Conservation (phyloP, 2,888 invertebrate species). For the Dendrolimus pini region DNA sequence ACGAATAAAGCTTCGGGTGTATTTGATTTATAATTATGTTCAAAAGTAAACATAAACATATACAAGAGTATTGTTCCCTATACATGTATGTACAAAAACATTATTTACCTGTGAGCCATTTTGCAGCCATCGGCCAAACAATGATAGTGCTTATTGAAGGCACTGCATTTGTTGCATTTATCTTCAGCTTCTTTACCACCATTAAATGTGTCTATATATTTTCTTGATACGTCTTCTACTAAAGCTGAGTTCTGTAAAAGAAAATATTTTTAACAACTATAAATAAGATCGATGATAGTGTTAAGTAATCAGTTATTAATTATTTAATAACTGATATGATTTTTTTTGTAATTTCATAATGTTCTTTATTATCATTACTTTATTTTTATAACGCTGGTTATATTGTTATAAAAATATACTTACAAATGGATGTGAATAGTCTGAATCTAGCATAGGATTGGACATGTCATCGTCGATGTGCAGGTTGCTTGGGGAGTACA, state of each 20-base stretch:
- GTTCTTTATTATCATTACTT: too few species aligned
- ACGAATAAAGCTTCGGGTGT: too few species aligned
- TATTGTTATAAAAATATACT: slow-evolving; percentile 26
- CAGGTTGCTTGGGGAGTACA: slow-evolving; percentile 61
- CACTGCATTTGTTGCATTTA: slow-evolving; percentile 73
- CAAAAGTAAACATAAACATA: too few species aligned
- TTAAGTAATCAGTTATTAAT: too few species aligned
- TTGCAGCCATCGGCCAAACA: slow-evolving; percentile 88
- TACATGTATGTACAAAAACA: not conserved
- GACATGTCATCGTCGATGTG: slow-evolving; percentile 65
- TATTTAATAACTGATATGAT: not conserved
- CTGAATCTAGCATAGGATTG: slow-evolving; percentile 52
- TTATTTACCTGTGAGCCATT: slow-evolving; percentile 79
- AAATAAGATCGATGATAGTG: too few species aligned
- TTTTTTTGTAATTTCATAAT: too few species aligned
- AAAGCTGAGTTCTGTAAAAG: slow-evolving; percentile 70
- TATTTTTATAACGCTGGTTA: too few species aligned
- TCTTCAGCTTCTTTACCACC: slow-evolving; percentile 73
- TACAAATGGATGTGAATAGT: slow-evolving; percentile 57
- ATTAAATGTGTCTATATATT: slow-evolving; percentile 66
- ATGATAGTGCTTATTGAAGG: slow-evolving; percentile 90
- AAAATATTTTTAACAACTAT: not conserved
- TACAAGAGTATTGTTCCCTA: not conserved
- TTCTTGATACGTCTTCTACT: slow-evolving; percentile 73
- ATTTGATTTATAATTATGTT: too few species aligned